Base-by-base conservation (phyloP, 1,140 invertebrate genomes). In the Rhynchophorus ferrugineus region DNA sequence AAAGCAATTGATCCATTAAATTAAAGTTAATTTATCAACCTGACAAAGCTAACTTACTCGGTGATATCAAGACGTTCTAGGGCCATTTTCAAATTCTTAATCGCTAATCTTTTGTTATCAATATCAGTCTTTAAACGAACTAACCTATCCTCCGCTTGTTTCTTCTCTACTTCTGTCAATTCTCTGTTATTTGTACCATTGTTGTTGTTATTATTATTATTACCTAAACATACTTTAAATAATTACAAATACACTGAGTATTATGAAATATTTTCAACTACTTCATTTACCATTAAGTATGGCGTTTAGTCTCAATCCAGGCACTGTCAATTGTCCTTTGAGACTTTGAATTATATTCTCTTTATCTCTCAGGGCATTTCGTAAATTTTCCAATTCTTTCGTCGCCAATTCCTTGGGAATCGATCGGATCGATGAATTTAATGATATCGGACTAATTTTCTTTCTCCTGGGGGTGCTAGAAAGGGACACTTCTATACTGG, bases 401-500 rank as follows among this genome's bases (percentile, higher is more conserved):
- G 58, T 52, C 5, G 63, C 61, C 19, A 66, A 41, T 52, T 69
- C 80, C 49, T 79, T 78, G 1, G 63, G 75, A 66, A 68, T 73
- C 56, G 66, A 75, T 63, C 54, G 68, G 57, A 67, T 72, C 61
- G 65, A 68, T 0, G 63, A 61, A 17, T 56, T 59, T 13, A 64
- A 38, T 35, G 58, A 61, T 33, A 61, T 57, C 0, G 59, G 61
- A 41, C 45, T 50, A 14, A 75, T 60, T 57, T 75, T 79, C 59
- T 75, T 78, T 69, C 64, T 75, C 67, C 78, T 75, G 36, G 78
- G 78, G 17, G 82, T 81, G 16, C 75, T 78, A 8, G 79, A 85
- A 49, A 90, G 69, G 0, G 87, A 90, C 37, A 89, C 85, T 67
- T 89, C 86, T 56, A 90, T 89, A 58, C 79, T 88, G 21, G 87